These are phyloP conservation scores for Buphagus erythrorhynchus DNA, from an alignment of 2,797 vertebrate species.

Conservation along the genomic window DNA sequence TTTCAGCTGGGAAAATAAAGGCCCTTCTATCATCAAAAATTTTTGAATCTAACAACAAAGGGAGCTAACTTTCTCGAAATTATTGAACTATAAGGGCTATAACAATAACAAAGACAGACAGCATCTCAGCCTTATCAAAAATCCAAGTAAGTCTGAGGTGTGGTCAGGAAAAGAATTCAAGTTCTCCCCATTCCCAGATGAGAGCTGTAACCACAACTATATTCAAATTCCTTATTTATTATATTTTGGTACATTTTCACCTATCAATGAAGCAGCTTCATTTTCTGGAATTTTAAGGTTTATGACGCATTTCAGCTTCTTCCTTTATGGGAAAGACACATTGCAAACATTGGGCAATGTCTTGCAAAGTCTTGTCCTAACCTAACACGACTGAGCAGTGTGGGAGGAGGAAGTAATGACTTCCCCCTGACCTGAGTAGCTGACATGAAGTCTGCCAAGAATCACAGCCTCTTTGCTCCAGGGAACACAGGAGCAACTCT, in stretches of 20 bases:
- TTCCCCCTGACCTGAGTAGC: constrained; percentile 67
- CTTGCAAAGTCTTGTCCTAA: constrained; percentile 53
- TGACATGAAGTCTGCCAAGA: constrained; percentile 63
- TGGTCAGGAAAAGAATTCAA: neutral
- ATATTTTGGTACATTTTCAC: neutral
- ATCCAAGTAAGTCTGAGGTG: neutral
- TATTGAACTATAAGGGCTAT: neutral
- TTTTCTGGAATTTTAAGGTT: constrained; percentile 26
- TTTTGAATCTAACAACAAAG: neutral
- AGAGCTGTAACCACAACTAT: neutral
- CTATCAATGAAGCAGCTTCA: neutral
- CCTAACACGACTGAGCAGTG: constrained; percentile 53
- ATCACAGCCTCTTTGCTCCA: constrained; percentile 59
- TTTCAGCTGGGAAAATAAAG: neutral
- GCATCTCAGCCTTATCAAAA: neutral
- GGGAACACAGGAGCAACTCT: constrained; percentile 53
- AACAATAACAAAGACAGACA: neutral
- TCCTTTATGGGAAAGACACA: constrained; percentile 48
- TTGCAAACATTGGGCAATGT: constrained; percentile 31
- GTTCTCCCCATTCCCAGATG: neutral
- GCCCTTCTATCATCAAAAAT: neutral
- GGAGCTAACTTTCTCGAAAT: neutral
- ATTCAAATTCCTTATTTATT: neutral
- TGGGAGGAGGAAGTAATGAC: constrained; percentile 69
- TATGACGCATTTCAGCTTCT: constrained; percentile 17